Conservation (phyloP, 2,797 vertebrate species). For the Periophthalmus magnuspinnatus region DNA sequence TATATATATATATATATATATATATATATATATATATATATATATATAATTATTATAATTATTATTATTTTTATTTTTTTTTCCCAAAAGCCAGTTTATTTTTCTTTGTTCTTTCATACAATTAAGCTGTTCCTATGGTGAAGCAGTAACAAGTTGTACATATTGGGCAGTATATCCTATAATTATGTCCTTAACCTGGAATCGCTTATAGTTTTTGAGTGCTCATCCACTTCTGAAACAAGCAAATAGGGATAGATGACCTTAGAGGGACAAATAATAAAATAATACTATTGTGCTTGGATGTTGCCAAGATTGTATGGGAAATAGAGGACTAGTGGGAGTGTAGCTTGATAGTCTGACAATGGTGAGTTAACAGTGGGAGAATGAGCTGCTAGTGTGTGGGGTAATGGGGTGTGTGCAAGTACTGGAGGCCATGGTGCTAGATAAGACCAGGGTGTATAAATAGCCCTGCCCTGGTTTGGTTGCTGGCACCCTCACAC, state of each 20-base stretch:
- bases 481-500: constrained; percentile 57
- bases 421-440: constrained; percentile 41
- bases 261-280: not conserved
- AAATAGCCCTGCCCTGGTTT: constrained; percentile 71
- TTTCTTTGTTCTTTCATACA: not conserved
- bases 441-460: constrained; percentile 57
- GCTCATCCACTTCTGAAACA: not conserved
- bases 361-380: constrained; percentile 24
- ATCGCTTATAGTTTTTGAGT: not conserved
- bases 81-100: too few species aligned
- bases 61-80: too few species aligned
- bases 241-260: not conserved
- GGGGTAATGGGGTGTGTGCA: constrained; percentile 16
- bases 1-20: too few species aligned
- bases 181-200: not conserved
- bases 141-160: not conserved
- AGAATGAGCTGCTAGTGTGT: constrained; percentile 27
- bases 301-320: constrained; percentile 29
- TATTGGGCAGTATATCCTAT: not conserved
- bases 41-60: too few species aligned
- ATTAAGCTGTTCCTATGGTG: not conserved
- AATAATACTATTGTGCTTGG: constrained; percentile 23
- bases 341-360: constrained; percentile 15
- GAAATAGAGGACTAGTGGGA: constrained; percentile 36
- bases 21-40: too few species aligned